Conservation (phyloP, 2,113 vertebrate genomes). For the Oreocharis arfaki region DNA sequence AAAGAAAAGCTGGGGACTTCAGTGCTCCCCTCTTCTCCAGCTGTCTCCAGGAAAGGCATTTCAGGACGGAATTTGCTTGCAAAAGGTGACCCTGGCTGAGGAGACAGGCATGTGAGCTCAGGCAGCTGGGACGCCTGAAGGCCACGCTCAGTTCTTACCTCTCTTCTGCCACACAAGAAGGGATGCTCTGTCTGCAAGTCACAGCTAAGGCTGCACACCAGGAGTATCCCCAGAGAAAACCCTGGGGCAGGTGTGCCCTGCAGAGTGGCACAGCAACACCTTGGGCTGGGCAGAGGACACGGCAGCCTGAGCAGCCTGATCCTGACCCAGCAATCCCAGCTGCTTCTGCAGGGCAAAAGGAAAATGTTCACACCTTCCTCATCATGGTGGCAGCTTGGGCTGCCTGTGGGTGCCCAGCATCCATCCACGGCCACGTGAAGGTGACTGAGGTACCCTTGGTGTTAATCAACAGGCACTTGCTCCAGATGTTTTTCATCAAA, state of each 20-base stretch:
- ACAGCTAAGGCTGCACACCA: neutral
- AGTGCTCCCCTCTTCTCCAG: neutral
- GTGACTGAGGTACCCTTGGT: neutral
- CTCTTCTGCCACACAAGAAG: neutral
- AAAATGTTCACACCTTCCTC: neutral
- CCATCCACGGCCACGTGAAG: neutral
- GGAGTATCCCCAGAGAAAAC: neutral
- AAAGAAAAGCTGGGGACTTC: neutral
- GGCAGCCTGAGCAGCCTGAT: neutral
- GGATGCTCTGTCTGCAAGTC: neutral
- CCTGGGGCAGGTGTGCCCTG: neutral
- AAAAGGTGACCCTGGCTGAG: neutral
- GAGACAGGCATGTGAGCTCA: neutral
- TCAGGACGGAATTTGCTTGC: neutral
- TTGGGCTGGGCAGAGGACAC: neutral
- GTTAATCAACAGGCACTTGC: neutral
- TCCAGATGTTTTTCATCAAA: neutral
- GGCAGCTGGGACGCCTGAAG: neutral
- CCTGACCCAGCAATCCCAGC: neutral
- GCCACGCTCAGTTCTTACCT: neutral
- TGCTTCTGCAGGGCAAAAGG: neutral
- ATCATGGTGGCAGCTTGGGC: fast-evolving
- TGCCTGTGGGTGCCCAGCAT: neutral
- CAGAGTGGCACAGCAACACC: neutral
- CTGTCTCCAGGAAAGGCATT: neutral